Percentiles rank a stretch among this genome's conserved stretches.
These are phyloP conservation scores for Octodonta nipae DNA, from an alignment of 2,888 invertebrate species.

Conservation along the genomic window DNA sequence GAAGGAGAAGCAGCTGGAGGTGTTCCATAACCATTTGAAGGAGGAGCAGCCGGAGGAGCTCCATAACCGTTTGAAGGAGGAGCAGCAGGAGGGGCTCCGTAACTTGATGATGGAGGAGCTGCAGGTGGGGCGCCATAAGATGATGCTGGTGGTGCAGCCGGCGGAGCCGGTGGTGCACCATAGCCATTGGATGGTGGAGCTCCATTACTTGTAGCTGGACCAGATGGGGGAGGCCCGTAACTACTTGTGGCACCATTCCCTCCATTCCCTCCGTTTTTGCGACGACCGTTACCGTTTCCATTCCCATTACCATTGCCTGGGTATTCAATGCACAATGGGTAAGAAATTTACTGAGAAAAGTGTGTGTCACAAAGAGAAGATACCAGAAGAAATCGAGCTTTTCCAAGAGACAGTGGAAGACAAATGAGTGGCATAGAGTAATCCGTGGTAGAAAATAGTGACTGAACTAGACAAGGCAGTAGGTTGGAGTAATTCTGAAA, in stretches of 20 bases:
- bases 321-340: too few species aligned
- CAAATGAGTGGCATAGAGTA: too few species aligned
- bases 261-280: slow-evolving; percentile 11
- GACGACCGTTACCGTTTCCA: slow-evolving; percentile 16
- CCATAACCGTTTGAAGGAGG: slow-evolving; percentile 17
- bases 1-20: slow-evolving; percentile 8
- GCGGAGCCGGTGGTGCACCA: slow-evolving; percentile 24
- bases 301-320: slow-evolving; percentile 9
- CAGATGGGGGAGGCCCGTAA: slow-evolving; percentile 30
- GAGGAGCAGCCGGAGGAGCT: slow-evolving; percentile 20
- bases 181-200: slow-evolving; percentile 32
- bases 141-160: slow-evolving; percentile 13
- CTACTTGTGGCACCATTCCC: slow-evolving; percentile 16
- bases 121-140: slow-evolving; percentile 19
- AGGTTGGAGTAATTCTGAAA: too few species aligned
- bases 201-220: slow-evolving; percentile 25
- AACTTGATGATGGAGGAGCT: slow-evolving; percentile 16
- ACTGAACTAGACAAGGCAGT: too few species aligned
- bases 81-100: slow-evolving; percentile 19
- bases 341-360: too few species aligned
- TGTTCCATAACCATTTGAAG: slow-evolving; percentile 7
- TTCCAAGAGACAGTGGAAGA: too few species aligned
- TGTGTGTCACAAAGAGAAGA: too few species aligned
- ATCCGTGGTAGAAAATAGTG: too few species aligned
- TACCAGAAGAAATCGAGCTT: too few species aligned